These are phyloP conservation scores for Caenorhabditis sp. DNA, from an alignment of 2,888 invertebrate genomes.

Conservation along the genomic window DNA sequence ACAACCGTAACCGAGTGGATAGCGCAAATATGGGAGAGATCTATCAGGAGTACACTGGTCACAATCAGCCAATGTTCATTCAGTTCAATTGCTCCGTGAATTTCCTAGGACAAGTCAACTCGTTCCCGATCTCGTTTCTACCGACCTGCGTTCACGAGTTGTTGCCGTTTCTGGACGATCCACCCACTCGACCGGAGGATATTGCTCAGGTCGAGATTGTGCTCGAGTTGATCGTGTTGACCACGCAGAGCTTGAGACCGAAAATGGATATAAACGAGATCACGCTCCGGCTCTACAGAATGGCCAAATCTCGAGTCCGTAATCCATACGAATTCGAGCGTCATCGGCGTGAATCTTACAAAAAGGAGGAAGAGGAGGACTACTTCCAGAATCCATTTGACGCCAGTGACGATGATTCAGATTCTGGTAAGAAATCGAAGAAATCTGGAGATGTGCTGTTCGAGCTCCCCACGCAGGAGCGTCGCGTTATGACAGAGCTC, in stretches of 20 bases:
- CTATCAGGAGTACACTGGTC: constrained; percentile 36
- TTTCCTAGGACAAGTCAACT: constrained; percentile 50
- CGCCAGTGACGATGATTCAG: neutral
- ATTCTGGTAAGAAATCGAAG: neutral
- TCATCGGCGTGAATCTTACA: constrained; percentile 40
- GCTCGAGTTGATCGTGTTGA: constrained; percentile 20
- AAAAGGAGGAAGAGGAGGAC: constrained; percentile 23
- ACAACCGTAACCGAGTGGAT: neutral
- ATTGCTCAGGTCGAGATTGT: constrained; percentile 15
- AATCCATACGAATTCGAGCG: constrained; percentile 58
- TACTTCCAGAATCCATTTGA: neutral
- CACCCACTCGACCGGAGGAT: constrained; percentile 18
- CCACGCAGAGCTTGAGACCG: constrained; percentile 26
- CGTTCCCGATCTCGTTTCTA: constrained; percentile 68
- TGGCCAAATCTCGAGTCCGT: constrained; percentile 20
- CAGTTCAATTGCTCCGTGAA: constrained; percentile 69
- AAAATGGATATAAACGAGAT: constrained; percentile 15
- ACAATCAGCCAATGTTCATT: constrained; percentile 67
- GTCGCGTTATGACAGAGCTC: constrained; percentile 50
- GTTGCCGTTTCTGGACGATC: constrained; percentile 23
- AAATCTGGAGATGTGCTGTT: constrained; percentile 5
- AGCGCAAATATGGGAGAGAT: constrained; percentile 14
- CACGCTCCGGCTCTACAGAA: neutral
- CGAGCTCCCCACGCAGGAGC: constrained; percentile 35
- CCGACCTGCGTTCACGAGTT: constrained; percentile 71